Evolutionary conservation across 1,140 invertebrate species (phyloP), one percentile per base, ranked within the genome.

Genomic region (Limonius californicus): DNA sequence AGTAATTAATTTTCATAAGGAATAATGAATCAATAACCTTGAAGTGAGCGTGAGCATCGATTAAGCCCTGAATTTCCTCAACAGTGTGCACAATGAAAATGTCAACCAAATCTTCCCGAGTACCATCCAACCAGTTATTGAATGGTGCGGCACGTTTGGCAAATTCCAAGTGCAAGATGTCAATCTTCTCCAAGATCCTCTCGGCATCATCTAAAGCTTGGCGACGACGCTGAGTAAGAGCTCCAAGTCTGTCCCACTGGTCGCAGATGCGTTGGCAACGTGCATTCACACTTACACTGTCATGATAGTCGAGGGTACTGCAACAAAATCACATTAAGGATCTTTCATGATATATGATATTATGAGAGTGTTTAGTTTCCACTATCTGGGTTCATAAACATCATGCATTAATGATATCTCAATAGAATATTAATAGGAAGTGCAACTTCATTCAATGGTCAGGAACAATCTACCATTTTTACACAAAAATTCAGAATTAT

Each of bases 51-150:
- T 99, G 97, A 64, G 96, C 95, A 77, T 97, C 92, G 78, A 98
- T 92, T 54, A 99, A 82, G 50, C 94, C 94, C 79, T 98, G 94
- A 71, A 99, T 99, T 81, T 99, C 97, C 74, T 99, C 95, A 84
- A 99, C 95, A 35, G 95, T 98, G 80, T 99, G 97, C 8, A 99
- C 97, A 77, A 99, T 99, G 80, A 99, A 99, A 92, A 99, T 98
- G 75, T 99, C 97, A 18, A 98, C 93, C 21, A 99, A 82, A 82
- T 99, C 97, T 81, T 99, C 97, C 67, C 96, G 88, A n/a, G 91
- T 93, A 71, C 96, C 96, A 79, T 99, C 97, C 79, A 99, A 80
- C 97, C 97, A 99, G 81, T 99, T 99, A 82, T 99, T 98, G 83
- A 99, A 99, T 60, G 97, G 96, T 75, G 97, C 96, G 72, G 95